A percentile compares a stretch with the other conserved stretches of the same genome.
These are phyloP conservation scores for Fregetta grallaria DNA, from an alignment of 2,113 vertebrate species.

Conservation along the genomic window DNA sequence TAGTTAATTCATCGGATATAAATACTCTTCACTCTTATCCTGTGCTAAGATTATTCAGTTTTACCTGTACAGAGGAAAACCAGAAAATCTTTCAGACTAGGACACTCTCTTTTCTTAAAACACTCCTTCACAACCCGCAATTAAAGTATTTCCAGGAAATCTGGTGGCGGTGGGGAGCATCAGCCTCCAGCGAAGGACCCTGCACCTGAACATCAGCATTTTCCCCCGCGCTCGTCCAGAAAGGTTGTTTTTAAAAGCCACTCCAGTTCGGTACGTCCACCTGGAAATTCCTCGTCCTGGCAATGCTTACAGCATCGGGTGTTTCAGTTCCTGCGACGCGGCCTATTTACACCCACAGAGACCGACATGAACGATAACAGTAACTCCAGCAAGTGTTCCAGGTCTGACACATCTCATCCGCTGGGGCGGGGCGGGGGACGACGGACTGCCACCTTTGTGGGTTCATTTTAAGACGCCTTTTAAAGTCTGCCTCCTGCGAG, in stretches of 20 bases:
- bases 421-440: too few species aligned
- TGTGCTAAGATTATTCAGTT: background rate
- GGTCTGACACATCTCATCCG: background rate
- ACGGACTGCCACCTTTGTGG: too few species aligned
- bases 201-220: background rate
- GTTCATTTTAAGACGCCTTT: too few species aligned
- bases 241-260: background rate
- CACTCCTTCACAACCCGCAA: background rate
- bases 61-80: slow-evolving; percentile 4
- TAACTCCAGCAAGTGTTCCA: background rate
- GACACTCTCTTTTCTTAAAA: background rate
- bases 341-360: background rate
- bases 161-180: background rate
- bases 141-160: background rate
- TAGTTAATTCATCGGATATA: background rate
- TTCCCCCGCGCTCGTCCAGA: background rate
- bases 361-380: background rate
- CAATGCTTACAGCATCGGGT: background rate
- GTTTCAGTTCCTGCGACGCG: background rate
- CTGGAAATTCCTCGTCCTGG: background rate
- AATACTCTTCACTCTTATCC: background rate
- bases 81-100: background rate
- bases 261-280: background rate
- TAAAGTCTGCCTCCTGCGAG: too few species aligned
- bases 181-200: background rate